These are phyloP conservation scores for Zaprionus kolodkinae DNA, from an alignment of 1,140 invertebrate species.

Conservation along the genomic window DNA sequence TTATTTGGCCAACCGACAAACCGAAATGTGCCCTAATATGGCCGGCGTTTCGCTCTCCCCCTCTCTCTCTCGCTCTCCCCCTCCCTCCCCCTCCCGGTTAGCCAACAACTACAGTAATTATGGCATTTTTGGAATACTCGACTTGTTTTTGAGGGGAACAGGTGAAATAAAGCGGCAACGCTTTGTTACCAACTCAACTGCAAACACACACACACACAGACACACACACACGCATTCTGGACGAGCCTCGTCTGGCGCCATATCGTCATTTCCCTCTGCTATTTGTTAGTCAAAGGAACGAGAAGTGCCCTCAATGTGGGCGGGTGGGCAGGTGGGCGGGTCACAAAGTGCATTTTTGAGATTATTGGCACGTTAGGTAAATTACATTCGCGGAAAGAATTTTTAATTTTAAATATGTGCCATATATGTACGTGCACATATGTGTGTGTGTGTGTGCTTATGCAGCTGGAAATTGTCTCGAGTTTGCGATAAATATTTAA, in stretches of 20 bases:
- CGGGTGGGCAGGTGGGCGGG: not conserved
- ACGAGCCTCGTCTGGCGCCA: not conserved
- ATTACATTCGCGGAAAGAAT: constrained; percentile 71
- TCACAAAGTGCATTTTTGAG: constrained; percentile 63
- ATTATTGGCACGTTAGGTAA: constrained; percentile 75
- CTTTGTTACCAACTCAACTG: constrained; percentile 53
- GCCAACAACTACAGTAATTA: constrained; percentile 69
- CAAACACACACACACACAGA: too few species aligned
- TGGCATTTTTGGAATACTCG: constrained; percentile 70
- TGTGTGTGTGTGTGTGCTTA: not conserved
- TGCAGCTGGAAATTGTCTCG: constrained; percentile 30
- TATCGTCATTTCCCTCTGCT: constrained; percentile 3
- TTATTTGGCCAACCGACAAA: constrained; percentile 73
- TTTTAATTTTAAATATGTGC: constrained; percentile 67
- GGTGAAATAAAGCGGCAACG: constrained; percentile 10
- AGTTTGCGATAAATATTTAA: constrained; percentile 2
- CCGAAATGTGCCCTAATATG: constrained; percentile 72
- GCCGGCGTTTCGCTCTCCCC: constrained; percentile 23
- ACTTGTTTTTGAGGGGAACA: constrained; percentile 19
- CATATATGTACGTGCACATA: not conserved
- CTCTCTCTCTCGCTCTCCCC: not conserved
- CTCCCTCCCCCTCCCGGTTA: not conserved
- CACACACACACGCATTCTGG: not conserved
- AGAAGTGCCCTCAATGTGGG: too few species aligned
- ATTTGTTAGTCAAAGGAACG: constrained; percentile 18